A percentile compares a stretch with the other conserved stretches of the same genome.
These are phyloP conservation scores for Rhodinocichla rosea DNA, from an alignment of 2,113 vertebrate genomes.

Conservation along the genomic window DNA sequence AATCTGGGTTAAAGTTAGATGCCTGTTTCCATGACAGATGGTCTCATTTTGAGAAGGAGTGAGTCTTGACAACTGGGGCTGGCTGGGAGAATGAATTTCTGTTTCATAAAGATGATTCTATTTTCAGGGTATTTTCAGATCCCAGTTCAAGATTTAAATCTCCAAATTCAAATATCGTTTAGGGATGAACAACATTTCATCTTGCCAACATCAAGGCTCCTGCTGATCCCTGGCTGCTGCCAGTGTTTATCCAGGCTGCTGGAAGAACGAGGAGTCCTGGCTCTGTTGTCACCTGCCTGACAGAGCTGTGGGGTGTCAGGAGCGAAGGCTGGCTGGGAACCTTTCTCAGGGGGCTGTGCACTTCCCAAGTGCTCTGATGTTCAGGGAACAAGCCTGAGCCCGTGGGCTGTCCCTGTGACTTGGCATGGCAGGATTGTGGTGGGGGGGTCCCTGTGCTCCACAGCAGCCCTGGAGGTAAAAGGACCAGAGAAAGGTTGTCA, in stretches of 20 bases:
- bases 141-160: background rate
- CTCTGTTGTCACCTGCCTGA: background rate
- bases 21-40: conserved; percentile 8
- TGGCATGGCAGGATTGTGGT: background rate
- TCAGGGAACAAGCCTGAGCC: background rate
- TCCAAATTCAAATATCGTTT: background rate
- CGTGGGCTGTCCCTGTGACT: background rate
- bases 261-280: background rate
- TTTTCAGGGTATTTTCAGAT: background rate
- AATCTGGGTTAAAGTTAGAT: conserved; percentile 17
- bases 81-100: background rate
- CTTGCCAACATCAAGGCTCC: background rate
- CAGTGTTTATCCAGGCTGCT: background rate
- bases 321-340: background rate
- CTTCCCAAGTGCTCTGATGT: background rate
- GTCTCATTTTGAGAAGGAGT: background rate
- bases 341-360: background rate
- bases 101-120: background rate
- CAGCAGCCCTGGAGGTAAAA: background rate
- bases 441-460: background rate
- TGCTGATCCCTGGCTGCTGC: background rate
- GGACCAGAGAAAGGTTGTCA: background rate
- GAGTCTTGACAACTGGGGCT: background rate
- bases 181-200: background rate
- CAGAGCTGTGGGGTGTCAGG: background rate